Conservation (phyloP, 2,113 vertebrate species). For the Ptilorrhoa leucosticta region DNA sequence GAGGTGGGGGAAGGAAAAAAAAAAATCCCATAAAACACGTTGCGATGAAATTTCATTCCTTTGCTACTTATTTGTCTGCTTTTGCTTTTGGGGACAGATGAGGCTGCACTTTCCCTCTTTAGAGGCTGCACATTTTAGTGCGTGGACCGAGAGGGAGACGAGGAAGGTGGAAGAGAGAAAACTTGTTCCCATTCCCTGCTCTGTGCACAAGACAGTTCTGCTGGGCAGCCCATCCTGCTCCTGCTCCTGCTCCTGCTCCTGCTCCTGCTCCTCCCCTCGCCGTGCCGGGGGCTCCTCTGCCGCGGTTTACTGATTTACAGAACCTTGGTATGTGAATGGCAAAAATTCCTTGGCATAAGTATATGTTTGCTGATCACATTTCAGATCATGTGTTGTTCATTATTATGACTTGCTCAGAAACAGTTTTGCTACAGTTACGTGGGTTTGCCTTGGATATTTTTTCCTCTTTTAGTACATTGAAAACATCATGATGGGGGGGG, state of each 20-base stretch:
- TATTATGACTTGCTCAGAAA: constrained; percentile 80
- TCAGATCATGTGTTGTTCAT: constrained; percentile 84
- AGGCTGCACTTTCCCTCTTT: constrained; percentile 12
- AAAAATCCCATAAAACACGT: background rate
- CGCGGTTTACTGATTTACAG: constrained; percentile 74
- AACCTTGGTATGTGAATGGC: constrained; percentile 73
- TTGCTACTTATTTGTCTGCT: constrained; percentile 63
- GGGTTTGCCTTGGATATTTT: constrained; percentile 65
- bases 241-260: background rate
- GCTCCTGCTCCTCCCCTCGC: constrained; percentile 8
- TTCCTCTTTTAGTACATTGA: constrained; percentile 62
- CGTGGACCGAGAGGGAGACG: accelerated
- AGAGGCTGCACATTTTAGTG: constrained; percentile 9
- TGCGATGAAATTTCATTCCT: constrained; percentile 59
- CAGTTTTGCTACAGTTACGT: constrained; percentile 75
- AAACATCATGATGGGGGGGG: constrained; percentile 16
- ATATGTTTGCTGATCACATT: constrained; percentile 82
- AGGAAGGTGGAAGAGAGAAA: background rate
- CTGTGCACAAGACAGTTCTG: background rate
- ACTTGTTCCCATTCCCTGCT: background rate
- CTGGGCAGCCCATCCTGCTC: constrained; percentile 2
- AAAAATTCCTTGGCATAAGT: constrained; percentile 77
- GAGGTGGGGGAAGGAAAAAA: background rate
- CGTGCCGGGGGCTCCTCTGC: constrained; percentile 29
- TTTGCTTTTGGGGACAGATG: constrained; percentile 43